Conservation (phyloP, 2,888 invertebrate species). For the Cataglyphis cursor region DNA sequence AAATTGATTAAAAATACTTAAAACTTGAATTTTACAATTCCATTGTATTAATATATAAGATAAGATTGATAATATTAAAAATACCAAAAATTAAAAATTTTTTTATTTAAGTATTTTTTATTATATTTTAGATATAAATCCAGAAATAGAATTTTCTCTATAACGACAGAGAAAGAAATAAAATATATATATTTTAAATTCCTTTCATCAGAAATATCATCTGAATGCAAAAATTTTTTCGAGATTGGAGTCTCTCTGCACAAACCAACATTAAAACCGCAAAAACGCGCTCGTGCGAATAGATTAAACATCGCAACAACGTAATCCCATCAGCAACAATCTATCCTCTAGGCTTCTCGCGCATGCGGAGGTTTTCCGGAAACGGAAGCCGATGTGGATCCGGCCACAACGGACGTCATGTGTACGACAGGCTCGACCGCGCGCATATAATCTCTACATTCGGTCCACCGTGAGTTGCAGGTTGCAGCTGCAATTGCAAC, state of each 20-base stretch:
- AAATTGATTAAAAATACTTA: constrained; percentile 2
- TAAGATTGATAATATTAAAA: not conserved
- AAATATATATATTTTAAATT: constrained; percentile 9
- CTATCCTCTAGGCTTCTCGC: constrained; percentile 25
- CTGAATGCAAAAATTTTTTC: constrained; percentile 20
- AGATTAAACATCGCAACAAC: constrained; percentile 46
- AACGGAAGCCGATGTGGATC: constrained; percentile 35
- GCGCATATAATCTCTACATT: constrained; percentile 30
- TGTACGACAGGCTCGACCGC: not conserved
- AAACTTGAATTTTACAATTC: not conserved
- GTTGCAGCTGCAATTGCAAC: constrained; percentile 27
- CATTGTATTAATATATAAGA: not conserved
- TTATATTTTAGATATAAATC: not conserved
- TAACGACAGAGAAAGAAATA: not conserved
- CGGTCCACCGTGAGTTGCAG: constrained; percentile 13
- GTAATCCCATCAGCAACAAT: constrained; percentile 31
- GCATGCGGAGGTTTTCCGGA: constrained; percentile 27
- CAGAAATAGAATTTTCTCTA: not conserved
- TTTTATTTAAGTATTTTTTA: not conserved
- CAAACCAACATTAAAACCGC: constrained; percentile 6
- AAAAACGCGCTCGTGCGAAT: constrained; percentile 28
- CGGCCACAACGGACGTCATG: constrained; percentile 24
- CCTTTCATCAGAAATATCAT: constrained; percentile 23
- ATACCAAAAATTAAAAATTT: not conserved
- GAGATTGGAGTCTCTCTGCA: not conserved